Percentiles rank a stretch among this genome's conserved stretches.
phyloP scores from a whole-genome alignment of 2,888 invertebrate species.

The Latheticus oryzae region DNA sequence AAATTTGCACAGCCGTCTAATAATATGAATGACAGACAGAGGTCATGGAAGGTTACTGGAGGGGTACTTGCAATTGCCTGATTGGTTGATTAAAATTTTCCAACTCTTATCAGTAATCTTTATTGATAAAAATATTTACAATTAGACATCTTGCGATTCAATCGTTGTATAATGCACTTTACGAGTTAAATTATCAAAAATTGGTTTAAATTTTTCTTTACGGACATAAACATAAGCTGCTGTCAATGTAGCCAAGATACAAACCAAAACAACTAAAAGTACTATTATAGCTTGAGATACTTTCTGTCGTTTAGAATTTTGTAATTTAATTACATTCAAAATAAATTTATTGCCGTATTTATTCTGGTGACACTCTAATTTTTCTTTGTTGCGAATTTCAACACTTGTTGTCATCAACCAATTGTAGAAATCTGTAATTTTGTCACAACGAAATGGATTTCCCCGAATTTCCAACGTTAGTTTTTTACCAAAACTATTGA shows the following conservation, averaged over 20 bases:
- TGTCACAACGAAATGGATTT: conserved; percentile 79
- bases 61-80: neutral
- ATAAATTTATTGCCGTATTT: conserved; percentile 57
- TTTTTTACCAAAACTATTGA: conserved; percentile 69
- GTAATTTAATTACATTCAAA: conserved; percentile 59
- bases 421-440: conserved; percentile 70
- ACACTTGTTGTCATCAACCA: conserved; percentile 76
- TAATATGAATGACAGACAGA: conserved; percentile 27
- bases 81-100: conserved; percentile 3
- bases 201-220: conserved; percentile 71
- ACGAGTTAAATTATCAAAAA: conserved; percentile 74
- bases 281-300: conserved; percentile 64
- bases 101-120: no score
- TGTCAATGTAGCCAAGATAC: conserved; percentile 69
- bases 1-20: conserved; percentile 13
- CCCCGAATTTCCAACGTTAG: conserved; percentile 72
- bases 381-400: conserved; percentile 69
- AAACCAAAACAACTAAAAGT: conserved; percentile 68
- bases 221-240: conserved; percentile 73
- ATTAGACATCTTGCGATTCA: conserved; percentile 63
- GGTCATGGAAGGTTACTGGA: conserved; percentile 35
- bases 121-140: no score
- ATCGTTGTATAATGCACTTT: conserved; percentile 82
- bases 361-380: conserved; percentile 67
- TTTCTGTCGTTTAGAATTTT: conserved; percentile 57